Conservation (phyloP, 2,888 invertebrate genomes). For the Lasioglossum malachurum region DNA sequence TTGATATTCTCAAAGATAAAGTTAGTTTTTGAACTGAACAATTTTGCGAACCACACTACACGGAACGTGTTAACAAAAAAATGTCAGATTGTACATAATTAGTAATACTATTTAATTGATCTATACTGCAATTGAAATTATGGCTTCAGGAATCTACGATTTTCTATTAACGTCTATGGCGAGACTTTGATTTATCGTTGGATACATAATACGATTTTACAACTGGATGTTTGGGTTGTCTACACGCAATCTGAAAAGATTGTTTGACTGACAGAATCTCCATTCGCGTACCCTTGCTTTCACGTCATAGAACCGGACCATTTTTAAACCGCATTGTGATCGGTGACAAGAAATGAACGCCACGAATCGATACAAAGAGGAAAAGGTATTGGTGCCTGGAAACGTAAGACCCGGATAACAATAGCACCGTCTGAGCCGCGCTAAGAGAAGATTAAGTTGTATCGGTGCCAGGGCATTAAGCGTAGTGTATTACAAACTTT, state of each 20-base stretch:
- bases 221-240: neutral
- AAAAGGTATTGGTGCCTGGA: slow-evolving; percentile 3
- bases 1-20: neutral
- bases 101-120: neutral
- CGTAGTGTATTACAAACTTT: slow-evolving; percentile 6
- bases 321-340: slow-evolving; percentile 27
- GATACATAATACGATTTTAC: neutral
- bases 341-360: slow-evolving; percentile 2
- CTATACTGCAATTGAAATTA: neutral
- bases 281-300: neutral
- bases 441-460: slow-evolving; percentile 24
- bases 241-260: neutral
- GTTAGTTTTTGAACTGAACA: neutral
- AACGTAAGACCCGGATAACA: slow-evolving; percentile 15
- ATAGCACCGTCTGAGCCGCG: slow-evolving; percentile 3
- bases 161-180: neutral
- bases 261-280: slow-evolving; percentile 11
- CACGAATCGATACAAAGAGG: neutral
- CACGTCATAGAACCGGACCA: slow-evolving; percentile 13
- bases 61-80: neutral
- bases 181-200: neutral
- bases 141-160: too few relatives aligned
- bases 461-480: slow-evolving; percentile 9
- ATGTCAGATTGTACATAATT: neutral
- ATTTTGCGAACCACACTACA: too few relatives aligned